Evolutionary conservation across 1,140 invertebrate genomes (phyloP), one percentile per base, ranked within the genome.

Genomic region (Macrotrachela quadricornifera): DNA sequence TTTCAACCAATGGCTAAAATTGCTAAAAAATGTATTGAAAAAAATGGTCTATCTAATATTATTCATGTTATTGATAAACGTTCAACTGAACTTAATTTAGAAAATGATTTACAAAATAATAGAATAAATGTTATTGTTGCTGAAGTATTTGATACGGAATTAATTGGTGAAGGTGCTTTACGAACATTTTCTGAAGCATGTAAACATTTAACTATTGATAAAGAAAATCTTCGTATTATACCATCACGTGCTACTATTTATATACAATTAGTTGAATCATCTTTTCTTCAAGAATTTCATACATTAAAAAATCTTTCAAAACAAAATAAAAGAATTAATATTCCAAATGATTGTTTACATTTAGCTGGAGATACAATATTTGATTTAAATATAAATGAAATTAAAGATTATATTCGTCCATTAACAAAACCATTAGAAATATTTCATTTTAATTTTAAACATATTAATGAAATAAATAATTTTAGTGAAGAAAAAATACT

Each of bases 71-170:
- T 97, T 58, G 76, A 78, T 6, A 92, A 91, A 67, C 73, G 81
- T 54, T 96, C 90, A 0, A 91, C 83, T 2, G 80, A 88, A 10
- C 70, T 95, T n/a, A 78, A 70, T 53, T 78, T 92, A 41, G 85
- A 85, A 6, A 55, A 57, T 39, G 66, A 74, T 60, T 52, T 49
- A 17, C 39, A 17, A 30, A 8, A 8, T 30, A 67, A 77, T n/a
- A 76, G 75, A 64, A 85, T 85, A 6, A 94, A 95, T 73, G 80
- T 97, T 59, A 75, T 97, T 47, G 86, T 96, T 0, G 86, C 90
- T 1, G 92, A 97, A 76, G 82, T 96, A 10, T 91, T 95, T 76
- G 91, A 96, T 68, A 95, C 91, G 4, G 92, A 97, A 72, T 71
- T 96, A 15, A 96, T 96, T 63, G 91, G 87, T 10, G 88, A 94